phyloP scores from a whole-genome alignment of 2,888 invertebrate genomes.

The Xanthorhoe designata region DNA sequence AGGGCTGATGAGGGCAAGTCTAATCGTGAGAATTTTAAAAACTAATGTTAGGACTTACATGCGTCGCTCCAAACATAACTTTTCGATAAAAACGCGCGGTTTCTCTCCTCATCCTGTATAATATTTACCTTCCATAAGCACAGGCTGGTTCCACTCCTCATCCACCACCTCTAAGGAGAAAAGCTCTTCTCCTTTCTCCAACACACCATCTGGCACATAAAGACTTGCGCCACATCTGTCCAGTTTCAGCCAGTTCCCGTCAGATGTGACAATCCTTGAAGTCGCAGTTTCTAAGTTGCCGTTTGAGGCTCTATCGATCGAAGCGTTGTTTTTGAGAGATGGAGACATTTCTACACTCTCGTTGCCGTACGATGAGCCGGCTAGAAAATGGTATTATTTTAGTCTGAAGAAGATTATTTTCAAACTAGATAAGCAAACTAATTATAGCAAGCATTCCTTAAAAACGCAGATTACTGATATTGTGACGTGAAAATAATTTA shows the following conservation, averaged over 20 bases:
- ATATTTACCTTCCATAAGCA: conserved; percentile 88
- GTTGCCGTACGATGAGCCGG: conserved; percentile 80
- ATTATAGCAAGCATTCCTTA: background rate
- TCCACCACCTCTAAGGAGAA: conserved; percentile 95
- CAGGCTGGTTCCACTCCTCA: conserved; percentile 95
- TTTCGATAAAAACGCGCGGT: background rate
- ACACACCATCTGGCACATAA: conserved; percentile 94
- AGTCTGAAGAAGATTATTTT: background rate
- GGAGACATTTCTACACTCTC: conserved; percentile 82
- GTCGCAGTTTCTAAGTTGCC: conserved; percentile 69
- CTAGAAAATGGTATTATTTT: conserved; percentile 47
- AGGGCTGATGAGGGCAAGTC: no score
- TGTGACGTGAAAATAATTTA: no score
- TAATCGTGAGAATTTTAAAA: no score
- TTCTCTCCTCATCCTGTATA: background rate
- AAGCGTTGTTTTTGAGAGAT: conserved; percentile 76
- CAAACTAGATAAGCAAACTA: background rate
- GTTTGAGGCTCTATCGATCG: conserved; percentile 66
- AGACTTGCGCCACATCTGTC: conserved; percentile 93
- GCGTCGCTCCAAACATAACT: background rate
- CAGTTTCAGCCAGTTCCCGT: conserved; percentile 87
- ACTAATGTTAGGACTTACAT: no score
- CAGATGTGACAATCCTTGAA: conserved; percentile 83
- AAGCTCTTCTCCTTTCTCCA: conserved; percentile 93
- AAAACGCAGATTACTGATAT: no score